These are phyloP conservation scores for Aelia acuminata DNA, from an alignment of 2,888 invertebrate species.

Conservation along the genomic window DNA sequence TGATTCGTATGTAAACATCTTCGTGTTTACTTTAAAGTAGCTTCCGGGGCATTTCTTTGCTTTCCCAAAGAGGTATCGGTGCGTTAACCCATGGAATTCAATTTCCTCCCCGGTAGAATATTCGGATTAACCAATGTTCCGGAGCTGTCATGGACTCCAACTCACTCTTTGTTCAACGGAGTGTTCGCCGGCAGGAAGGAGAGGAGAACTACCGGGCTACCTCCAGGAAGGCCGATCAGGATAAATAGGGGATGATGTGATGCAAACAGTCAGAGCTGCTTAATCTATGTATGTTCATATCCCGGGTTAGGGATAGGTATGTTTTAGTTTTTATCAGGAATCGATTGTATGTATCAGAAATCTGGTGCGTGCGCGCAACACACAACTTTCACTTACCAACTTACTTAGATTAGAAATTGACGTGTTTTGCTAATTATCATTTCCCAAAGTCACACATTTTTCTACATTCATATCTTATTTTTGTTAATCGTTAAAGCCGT, in stretches of 20 bases:
- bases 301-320: no score
- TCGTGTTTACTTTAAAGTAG: no score
- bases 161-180: not conserved
- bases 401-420: no score
- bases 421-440: no score
- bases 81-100: constrained; percentile 36
- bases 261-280: not conserved
- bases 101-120: constrained; percentile 17
- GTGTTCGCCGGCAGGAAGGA: constrained; percentile 31
- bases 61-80: not conserved
- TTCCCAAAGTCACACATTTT: no score
- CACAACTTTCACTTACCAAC: no score
- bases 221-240: not conserved
- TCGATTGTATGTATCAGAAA: no score
- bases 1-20: no score
- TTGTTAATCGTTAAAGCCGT: no score
- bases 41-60: not conserved
- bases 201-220: not conserved
- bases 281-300: not conserved
- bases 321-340: no score
- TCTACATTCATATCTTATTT: no score
- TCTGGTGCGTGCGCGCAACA: no score
- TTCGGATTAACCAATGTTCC: constrained; percentile 25
- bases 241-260: not conserved
- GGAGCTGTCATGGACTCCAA: not conserved